Evolutionary conservation across 2,797 vertebrate species (phyloP), one percentile per base, ranked within the genome.

Genomic region (Thripadectes ignobilis): DNA sequence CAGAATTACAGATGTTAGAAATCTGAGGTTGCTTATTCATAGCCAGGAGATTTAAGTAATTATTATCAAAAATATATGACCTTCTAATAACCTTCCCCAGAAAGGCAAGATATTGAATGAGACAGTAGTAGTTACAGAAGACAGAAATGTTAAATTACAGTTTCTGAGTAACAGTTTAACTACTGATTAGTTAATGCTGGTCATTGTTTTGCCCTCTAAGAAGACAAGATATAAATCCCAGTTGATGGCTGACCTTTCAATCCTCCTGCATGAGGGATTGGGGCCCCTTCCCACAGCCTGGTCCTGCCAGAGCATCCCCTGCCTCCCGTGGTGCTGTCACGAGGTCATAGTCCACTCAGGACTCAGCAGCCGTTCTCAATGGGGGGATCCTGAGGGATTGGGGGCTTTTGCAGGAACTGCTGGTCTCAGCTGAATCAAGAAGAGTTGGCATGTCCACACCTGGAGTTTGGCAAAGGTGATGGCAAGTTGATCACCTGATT

Each of bases 71-170:
- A 91, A 20, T 34, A 62, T 30, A 62, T 0, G 0, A 90, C 85
- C 76, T 95, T 93, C 73, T 84, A 59, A 67, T 85, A 92, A 89
- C 82, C 88, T 92, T 91, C 81, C 52, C 32, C 45, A 71, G 68
- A 76, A 95, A 91, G 11, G 32, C 19, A 83, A 66, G 76, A 41
- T 85, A 49, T 55, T 82, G 55, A 88, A 77, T 49, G 19, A 87
- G 68, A 30, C 45, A 55, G 52, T 48, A 67, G 52, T 59, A 85
- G 93, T 93, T 85, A 86, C 45, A 91, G 55, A 89, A 91, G 69
- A 66, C 68, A 65, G 8, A 0, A 90, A 72, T 75, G 68, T 65
- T 55, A 73, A 91, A 82, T 87, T 69, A 34, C 9, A 8, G 55
- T 48, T 85, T 93, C 82, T 87, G 62, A 85, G 41, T 55, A 96